These are phyloP conservation scores for Lacanobia oleracea DNA, from an alignment of 2,888 invertebrate species.

Conservation along the genomic window DNA sequence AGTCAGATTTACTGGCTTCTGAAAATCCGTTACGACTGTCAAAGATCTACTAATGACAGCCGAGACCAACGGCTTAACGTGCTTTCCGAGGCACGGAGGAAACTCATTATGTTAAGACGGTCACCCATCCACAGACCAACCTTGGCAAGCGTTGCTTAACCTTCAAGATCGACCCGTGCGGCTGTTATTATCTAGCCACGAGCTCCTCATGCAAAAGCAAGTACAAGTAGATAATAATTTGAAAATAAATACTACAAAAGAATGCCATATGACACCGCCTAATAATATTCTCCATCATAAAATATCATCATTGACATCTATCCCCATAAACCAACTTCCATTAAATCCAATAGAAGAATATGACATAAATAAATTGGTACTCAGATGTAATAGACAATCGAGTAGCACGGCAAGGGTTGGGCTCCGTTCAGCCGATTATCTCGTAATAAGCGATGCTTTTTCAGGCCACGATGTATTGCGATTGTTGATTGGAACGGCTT, in stretches of 20 bases:
- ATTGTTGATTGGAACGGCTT: conserved; percentile 44
- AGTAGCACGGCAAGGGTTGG: conserved; percentile 78
- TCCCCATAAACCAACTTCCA: conserved; percentile 74
- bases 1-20: too few species aligned
- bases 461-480: conserved; percentile 26
- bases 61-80: too few species aligned
- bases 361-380: conserved; percentile 85
- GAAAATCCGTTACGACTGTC: too few species aligned
- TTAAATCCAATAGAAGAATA: conserved; percentile 81
- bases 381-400: conserved; percentile 75
- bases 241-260: not conserved
- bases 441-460: conserved; percentile 65
- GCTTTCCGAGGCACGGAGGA: too few species aligned
- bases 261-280: not conserved
- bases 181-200: too few species aligned
- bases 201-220: too few species aligned
- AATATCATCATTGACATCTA: conserved; percentile 50
- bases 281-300: conserved; percentile 42
- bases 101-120: too few species aligned
- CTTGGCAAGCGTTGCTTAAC: too few species aligned
- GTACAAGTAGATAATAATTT: not conserved
- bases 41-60: too few species aligned
- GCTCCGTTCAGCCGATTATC: conserved; percentile 74
- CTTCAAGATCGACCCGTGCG: too few species aligned
- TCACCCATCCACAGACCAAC: too few species aligned